These are phyloP conservation scores for Atrichornis clamosus DNA, from an alignment of 2,113 vertebrate genomes.

Conservation along the genomic window DNA sequence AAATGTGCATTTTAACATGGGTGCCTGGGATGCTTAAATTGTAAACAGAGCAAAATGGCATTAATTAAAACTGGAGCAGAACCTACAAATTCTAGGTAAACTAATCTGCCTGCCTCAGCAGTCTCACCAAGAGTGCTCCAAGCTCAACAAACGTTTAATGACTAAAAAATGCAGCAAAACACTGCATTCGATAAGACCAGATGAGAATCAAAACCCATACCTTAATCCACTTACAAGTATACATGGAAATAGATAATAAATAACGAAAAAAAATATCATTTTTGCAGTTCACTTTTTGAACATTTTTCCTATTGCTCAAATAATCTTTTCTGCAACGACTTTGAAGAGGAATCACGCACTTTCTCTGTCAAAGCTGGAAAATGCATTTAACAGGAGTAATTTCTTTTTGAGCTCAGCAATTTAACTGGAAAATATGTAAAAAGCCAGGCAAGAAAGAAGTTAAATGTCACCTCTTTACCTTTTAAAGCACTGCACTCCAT, in stretches of 20 bases:
- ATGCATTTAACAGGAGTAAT: background rate
- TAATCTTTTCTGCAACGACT: background rate
- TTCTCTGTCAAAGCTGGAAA: background rate
- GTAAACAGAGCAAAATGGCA: background rate
- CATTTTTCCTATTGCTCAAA: background rate
- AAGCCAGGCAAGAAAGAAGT: background rate
- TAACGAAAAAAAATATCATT: background rate
- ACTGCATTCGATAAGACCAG: background rate
- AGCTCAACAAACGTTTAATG: background rate
- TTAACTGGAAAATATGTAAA: background rate
- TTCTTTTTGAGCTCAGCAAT: background rate
- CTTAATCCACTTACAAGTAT: background rate
- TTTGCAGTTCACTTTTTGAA: background rate
- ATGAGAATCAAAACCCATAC: background rate
- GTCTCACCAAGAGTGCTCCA: background rate
- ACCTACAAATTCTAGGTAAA: background rate
- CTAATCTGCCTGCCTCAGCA: background rate
- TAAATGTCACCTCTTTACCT: background rate
- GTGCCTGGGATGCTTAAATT: background rate
- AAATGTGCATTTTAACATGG: background rate
- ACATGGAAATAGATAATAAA: background rate
- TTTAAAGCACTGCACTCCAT: background rate
- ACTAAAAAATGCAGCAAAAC: background rate
- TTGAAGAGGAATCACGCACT: conserved; percentile 10
- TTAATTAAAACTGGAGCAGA: background rate